These are phyloP conservation scores for Cenopis cana DNA, from an alignment of 2,888 invertebrate genomes.

Conservation along the genomic window DNA sequence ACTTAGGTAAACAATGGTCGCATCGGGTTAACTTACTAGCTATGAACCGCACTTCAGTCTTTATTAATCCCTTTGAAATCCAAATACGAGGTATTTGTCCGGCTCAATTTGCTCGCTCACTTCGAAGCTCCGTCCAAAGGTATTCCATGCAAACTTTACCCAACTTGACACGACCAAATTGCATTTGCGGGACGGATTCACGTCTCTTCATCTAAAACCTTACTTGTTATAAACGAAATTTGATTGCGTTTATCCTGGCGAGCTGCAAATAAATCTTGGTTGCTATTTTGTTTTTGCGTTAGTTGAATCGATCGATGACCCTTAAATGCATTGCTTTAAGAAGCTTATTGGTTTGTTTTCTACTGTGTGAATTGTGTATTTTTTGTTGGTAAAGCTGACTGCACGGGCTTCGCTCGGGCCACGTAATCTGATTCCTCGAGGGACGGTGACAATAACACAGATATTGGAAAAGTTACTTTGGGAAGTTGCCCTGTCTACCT, in stretches of 20 bases:
- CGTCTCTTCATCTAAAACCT: slow-evolving; percentile 4
- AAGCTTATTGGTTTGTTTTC: neutral
- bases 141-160: slow-evolving; percentile 45
- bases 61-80: slow-evolving; percentile 37
- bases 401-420: slow-evolving; percentile 36
- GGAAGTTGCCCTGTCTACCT: slow-evolving; percentile 42
- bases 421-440: slow-evolving; percentile 44
- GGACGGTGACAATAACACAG: slow-evolving; percentile 45
- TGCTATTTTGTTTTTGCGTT: slow-evolving; percentile 18
- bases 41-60: slow-evolving; percentile 25
- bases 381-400: slow-evolving; percentile 28
- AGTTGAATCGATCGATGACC: neutral
- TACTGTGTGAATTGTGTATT: neutral
- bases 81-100: slow-evolving; percentile 36
- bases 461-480: slow-evolving; percentile 45
- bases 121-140: slow-evolving; percentile 43
- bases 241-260: slow-evolving; percentile 16
- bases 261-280: slow-evolving; percentile 31
- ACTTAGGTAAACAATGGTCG: slow-evolving; percentile 11
- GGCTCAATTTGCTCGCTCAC: slow-evolving; percentile 40
- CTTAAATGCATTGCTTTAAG: slow-evolving; percentile 13
- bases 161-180: slow-evolving; percentile 35
- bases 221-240: slow-evolving; percentile 24
- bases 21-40: neutral
- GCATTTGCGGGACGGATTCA: slow-evolving; percentile 17